phyloP scores from a whole-genome alignment of 35 echinoderm and acorn worm genomes.

The Lytechinus pictus region DNA sequence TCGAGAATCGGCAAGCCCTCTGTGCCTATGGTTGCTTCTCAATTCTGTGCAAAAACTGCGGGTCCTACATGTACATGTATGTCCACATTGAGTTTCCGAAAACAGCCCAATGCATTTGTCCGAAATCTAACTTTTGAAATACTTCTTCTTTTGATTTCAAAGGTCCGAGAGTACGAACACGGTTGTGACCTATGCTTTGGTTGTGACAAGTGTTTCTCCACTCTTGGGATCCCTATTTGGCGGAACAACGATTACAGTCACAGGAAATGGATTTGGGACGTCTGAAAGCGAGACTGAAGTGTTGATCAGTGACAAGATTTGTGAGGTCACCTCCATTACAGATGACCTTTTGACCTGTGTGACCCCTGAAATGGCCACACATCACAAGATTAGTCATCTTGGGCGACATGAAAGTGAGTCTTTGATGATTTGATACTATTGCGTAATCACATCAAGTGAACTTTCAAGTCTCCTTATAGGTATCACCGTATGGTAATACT shows the following conservation, averaged over 20 bases:
- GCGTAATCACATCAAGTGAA: too few relatives aligned
- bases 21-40: too few relatives aligned
- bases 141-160: neutral
- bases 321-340: constrained; percentile 29
- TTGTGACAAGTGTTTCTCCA: constrained; percentile 61
- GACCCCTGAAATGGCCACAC: neutral
- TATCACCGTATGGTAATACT: too few relatives aligned
- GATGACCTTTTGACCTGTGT: constrained; percentile 50
- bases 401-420: constrained; percentile 72
- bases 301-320: constrained; percentile 37
- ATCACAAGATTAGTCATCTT: constrained; percentile 54
- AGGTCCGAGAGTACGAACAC: neutral
- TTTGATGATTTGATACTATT: neutral
- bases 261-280: constrained; percentile 68
- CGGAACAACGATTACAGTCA: constrained; percentile 58
- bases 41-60: too few relatives aligned
- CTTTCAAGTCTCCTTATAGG: too few relatives aligned
- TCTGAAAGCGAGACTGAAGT: constrained; percentile 43
- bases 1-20: too few relatives aligned
- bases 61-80: too few relatives aligned
- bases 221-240: constrained; percentile 63
- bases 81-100: too few relatives aligned
- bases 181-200: constrained; percentile 50
- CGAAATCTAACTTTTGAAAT: neutral
- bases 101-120: too few relatives aligned